Evolutionary conservation across 2,113 vertebrate genomes (phyloP).

Genomic region (Puntigrus tetrazona): DNA sequence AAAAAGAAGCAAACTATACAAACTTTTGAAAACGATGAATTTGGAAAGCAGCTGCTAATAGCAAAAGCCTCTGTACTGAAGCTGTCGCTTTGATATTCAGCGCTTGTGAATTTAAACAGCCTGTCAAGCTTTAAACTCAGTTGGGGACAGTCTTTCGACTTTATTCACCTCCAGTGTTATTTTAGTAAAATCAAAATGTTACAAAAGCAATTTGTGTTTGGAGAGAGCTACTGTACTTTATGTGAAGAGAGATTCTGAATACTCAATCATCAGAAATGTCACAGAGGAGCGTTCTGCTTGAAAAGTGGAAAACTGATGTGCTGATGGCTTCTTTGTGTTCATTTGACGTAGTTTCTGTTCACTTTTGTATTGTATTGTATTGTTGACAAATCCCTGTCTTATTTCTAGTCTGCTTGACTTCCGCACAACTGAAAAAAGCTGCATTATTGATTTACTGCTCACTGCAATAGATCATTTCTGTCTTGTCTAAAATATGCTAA

Average conservation of each 20-base stretch:
- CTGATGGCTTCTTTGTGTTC: background rate
- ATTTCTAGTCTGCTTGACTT: background rate
- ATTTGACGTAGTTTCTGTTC: background rate
- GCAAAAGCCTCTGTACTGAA: background rate
- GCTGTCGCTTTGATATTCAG: background rate
- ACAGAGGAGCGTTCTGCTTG: background rate
- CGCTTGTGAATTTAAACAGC: background rate
- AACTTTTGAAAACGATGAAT: background rate
- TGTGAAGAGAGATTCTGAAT: slow-evolving; percentile 15
- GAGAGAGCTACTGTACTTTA: background rate
- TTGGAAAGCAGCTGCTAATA: background rate
- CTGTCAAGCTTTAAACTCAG: slow-evolving; percentile 6
- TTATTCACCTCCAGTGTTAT: slow-evolving; percentile 11
- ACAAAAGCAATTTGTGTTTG: slow-evolving; percentile 21
- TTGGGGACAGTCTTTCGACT: slow-evolving; percentile 8
- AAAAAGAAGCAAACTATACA: background rate
- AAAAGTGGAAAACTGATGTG: slow-evolving; percentile 9
- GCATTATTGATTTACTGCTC: background rate
- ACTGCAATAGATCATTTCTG: background rate
- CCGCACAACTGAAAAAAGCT: background rate
- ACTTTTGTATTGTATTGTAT: background rate
- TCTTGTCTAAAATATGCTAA: background rate
- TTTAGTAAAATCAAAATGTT: slow-evolving; percentile 33
- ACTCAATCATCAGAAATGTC: slow-evolving; percentile 26
- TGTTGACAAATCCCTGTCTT: background rate